Conservation (phyloP, 2,113 vertebrate genomes). For the Ia io region DNA sequence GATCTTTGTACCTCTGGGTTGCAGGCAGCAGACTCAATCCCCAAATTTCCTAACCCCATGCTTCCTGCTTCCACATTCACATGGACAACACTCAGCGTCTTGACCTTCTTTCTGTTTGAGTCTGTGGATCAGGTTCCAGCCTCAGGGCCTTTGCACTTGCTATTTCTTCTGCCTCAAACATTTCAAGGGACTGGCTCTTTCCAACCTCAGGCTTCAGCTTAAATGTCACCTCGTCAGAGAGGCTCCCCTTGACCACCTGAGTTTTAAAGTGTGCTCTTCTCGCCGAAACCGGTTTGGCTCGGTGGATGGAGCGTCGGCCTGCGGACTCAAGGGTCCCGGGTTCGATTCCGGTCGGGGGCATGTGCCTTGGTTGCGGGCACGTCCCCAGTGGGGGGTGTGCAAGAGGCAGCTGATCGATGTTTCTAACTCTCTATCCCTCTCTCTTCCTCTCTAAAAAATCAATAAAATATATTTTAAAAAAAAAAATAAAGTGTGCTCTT, state of each 20-base stretch:
- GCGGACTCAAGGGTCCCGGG: too few species aligned
- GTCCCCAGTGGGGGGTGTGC: too few species aligned
- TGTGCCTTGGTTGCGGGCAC: too few species aligned
- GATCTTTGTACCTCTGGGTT: background rate
- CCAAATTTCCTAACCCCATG: background rate
- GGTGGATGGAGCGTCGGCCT: too few species aligned
- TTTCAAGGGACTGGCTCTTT: background rate
- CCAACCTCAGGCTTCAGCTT: background rate
- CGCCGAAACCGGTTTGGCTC: too few species aligned
- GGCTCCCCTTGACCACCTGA: background rate
- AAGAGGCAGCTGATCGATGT: too few species aligned
- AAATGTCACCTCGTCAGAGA: background rate
- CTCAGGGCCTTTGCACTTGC: background rate
- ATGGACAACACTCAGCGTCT: background rate
- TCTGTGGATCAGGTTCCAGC: background rate
- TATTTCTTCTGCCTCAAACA: background rate
- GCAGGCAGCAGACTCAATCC: background rate
- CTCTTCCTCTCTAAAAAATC: too few species aligned
- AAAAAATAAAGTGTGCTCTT: background rate
- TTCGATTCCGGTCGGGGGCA: too few species aligned
- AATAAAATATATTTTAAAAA: too few species aligned
- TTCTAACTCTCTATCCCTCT: too few species aligned
- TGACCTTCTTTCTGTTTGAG: background rate
- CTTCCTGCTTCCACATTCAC: rapidly evolving
- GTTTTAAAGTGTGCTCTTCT: background rate